Conservation (phyloP, 2,797 vertebrate genomes). For the Gymnopithys bicolor region DNA sequence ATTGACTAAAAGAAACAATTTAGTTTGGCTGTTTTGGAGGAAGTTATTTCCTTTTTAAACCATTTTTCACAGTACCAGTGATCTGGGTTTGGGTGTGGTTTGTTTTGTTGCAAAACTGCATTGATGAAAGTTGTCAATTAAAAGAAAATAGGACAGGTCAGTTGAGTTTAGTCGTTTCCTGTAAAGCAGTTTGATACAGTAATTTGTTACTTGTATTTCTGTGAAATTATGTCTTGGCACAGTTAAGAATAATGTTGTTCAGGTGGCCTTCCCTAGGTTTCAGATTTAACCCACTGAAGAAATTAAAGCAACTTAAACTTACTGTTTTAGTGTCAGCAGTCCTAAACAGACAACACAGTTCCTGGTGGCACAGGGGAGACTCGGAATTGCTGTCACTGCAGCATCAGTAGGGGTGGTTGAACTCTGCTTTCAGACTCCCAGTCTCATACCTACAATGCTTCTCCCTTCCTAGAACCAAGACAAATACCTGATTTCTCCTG, state of each 20-base stretch:
- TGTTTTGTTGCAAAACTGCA: not conserved
- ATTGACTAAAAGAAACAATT: not conserved
- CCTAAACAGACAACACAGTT: not conserved
- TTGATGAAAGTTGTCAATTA: not conserved
- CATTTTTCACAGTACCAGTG: not conserved
- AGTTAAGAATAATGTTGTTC: not conserved
- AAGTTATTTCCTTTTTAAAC: constrained; percentile 10
- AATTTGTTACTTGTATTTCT: not conserved
- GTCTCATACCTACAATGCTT: not conserved
- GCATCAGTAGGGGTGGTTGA: not conserved
- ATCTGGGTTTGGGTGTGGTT: not conserved
- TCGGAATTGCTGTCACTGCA: not conserved
- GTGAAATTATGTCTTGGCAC: not conserved
- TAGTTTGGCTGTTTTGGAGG: not conserved
- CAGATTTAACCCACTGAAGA: not conserved
- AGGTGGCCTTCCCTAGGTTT: not conserved
- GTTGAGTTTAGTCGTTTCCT: not conserved
- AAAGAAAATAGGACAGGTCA: not conserved
- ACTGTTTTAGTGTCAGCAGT: not conserved
- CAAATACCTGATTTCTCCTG: not conserved
- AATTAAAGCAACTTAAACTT: not conserved
- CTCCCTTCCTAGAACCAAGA: not conserved
- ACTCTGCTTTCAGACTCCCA: not conserved
- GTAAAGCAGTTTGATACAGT: not conserved
- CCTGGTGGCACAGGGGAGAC: not conserved